phyloP scores from a whole-genome alignment of 2,797 vertebrate species.

The Enteromius anoplus region DNA sequence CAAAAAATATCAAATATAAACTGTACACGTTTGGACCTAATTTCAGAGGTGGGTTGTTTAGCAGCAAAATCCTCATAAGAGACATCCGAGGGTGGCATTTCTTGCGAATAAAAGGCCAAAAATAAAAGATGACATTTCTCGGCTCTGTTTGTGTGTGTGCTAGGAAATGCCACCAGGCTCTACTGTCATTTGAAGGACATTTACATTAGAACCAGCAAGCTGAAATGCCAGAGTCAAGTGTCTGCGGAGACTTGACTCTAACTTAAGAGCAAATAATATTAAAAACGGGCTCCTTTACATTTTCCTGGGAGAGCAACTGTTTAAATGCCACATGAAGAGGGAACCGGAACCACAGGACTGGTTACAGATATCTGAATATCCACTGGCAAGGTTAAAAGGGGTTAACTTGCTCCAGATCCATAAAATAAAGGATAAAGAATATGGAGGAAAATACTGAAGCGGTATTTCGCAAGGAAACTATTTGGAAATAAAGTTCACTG shows the following conservation, averaged over 20 bases:
- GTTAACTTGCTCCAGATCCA: constrained; percentile 11
- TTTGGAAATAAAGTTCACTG: not conserved
- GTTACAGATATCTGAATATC: constrained; percentile 4
- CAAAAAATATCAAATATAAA: constrained; percentile 24
- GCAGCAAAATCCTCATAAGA: constrained; percentile 47
- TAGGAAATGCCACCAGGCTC: constrained; percentile 59
- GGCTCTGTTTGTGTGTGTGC: constrained; percentile 53
- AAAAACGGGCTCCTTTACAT: constrained; percentile 22
- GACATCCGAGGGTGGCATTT: constrained; percentile 54
- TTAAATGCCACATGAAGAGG: constrained; percentile 23
- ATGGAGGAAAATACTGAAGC: not conserved
- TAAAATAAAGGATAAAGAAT: constrained; percentile 5
- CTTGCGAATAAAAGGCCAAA: constrained; percentile 54
- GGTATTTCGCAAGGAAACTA: too few species aligned
- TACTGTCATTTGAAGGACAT: constrained; percentile 55
- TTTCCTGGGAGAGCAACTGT: constrained; percentile 15
- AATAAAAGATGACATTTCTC: constrained; percentile 62
- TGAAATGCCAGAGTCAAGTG: constrained; percentile 49
- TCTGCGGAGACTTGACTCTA: constrained; percentile 37
- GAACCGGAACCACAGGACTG: not conserved
- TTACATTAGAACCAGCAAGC: constrained; percentile 51
- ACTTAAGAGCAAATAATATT: constrained; percentile 45
- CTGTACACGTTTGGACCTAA: constrained; percentile 33
- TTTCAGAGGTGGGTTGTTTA: constrained; percentile 49
- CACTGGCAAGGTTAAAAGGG: constrained; percentile 18